Evolutionary conservation across 2,888 invertebrate species (phyloP).

Genomic region (Hydrotaea cyrtoneurina): DNA sequence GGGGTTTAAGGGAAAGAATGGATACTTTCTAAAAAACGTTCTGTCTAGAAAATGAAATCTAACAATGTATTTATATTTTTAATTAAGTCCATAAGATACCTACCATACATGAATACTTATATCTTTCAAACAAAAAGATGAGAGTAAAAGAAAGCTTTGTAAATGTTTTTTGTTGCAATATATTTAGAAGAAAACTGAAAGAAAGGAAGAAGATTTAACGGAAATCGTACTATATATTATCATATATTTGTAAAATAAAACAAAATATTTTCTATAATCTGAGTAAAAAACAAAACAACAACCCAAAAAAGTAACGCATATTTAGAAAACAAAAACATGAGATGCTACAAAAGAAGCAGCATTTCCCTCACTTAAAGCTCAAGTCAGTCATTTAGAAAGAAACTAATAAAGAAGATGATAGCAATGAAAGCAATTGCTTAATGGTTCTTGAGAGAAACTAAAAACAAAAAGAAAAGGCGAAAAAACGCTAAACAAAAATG

Average conservation of each 20-base stretch:
- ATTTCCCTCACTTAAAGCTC: constrained; percentile 34
- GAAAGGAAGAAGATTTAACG: constrained; percentile 21
- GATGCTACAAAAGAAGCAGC: constrained; percentile 3
- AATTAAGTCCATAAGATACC: constrained; percentile 24
- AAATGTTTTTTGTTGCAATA: constrained; percentile 68
- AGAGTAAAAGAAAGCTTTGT: constrained; percentile 63
- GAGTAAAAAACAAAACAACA: constrained; percentile 20
- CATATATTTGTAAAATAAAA: constrained; percentile 66
- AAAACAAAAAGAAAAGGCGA: constrained; percentile 9
- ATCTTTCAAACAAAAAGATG: constrained; percentile 43
- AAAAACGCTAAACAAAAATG: constrained; percentile 34
- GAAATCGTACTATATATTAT: constrained; percentile 40
- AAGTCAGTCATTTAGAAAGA: constrained; percentile 26
- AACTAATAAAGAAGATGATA: constrained; percentile 43
- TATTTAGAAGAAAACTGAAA: constrained; percentile 33
- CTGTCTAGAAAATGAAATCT: constrained; percentile 5
- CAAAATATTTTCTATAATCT: constrained; percentile 66
- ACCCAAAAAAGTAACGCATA: constrained; percentile 32
- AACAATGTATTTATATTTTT: constrained; percentile 20
- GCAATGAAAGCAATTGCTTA: constrained; percentile 5
- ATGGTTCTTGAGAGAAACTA: constrained; percentile 8
- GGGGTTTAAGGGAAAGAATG: not conserved
- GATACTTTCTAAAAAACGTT: not conserved
- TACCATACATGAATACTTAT: constrained; percentile 25
- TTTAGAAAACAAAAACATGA: constrained; percentile 9